A percentile compares a stretch with the other conserved stretches of the same genome.
Conservation (phyloP, 2,113 vertebrate species). For the Aphyosemion australe region DNA sequence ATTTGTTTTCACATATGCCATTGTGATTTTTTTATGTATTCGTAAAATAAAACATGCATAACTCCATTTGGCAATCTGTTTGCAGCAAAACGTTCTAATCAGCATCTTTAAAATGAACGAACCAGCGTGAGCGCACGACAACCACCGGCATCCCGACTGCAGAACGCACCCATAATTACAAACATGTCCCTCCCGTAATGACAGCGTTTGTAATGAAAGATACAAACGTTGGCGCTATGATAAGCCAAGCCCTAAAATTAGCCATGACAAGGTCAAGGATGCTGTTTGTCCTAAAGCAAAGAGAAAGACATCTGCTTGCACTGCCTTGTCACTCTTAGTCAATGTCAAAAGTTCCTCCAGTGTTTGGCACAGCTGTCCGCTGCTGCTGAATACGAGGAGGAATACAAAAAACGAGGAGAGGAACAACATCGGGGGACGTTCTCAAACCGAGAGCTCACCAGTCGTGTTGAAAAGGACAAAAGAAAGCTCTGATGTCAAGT, state of each 20-base stretch:
- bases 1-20: not conserved
- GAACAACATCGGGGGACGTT: conserved; percentile 37
- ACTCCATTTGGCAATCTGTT: too few species aligned
- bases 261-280: conserved; percentile 71
- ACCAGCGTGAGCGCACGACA: conserved; percentile 25
- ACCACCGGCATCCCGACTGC: conserved; percentile 29
- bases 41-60: too few species aligned
- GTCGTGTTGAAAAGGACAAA: not conserved
- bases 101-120: conserved; percentile 14
- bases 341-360: conserved; percentile 68
- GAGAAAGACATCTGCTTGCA: conserved; percentile 70
- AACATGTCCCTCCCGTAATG: conserved; percentile 66
- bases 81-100: not conserved
- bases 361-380: conserved; percentile 68
- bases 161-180: conserved; percentile 55
- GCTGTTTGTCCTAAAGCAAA: conserved; percentile 69
- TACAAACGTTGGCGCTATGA: conserved; percentile 72
- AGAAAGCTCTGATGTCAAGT: conserved; percentile 14
- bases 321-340: conserved; percentile 71
- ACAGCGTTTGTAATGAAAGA: conserved; percentile 74
- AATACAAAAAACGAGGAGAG: conserved; percentile 9
- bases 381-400: conserved; percentile 43
- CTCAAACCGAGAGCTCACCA: conserved; percentile 26
- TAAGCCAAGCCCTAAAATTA: conserved; percentile 76
- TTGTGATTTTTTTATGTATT: conserved; percentile 1